phyloP scores from a whole-genome alignment of 2,113 vertebrate genomes.

The Sphyrna mokarran region DNA sequence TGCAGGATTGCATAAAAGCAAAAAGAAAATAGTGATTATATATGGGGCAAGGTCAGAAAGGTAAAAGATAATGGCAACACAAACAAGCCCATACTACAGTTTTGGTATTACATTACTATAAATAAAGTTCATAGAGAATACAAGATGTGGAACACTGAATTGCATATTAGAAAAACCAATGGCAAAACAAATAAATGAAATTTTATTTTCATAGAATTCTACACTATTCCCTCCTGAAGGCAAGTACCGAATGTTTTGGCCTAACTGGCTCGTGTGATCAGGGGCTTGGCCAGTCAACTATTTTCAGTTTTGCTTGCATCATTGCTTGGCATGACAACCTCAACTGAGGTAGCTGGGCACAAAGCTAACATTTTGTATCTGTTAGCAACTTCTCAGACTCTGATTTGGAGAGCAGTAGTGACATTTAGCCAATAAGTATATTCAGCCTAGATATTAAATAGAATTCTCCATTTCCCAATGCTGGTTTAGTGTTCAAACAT shows the following conservation, averaged over 20 bases:
- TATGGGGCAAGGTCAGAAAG: not conserved
- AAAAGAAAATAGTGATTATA: not conserved
- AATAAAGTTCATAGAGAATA: not conserved
- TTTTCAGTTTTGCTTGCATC: not conserved
- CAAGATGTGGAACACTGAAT: not conserved
- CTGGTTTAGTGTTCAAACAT: not conserved
- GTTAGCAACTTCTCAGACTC: not conserved
- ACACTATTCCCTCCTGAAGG: not conserved
- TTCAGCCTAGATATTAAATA: not conserved
- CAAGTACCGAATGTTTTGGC: not conserved
- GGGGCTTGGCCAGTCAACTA: not conserved
- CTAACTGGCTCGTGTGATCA: not conserved
- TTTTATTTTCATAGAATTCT: not conserved
- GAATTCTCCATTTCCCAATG: not conserved
- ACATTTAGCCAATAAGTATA: not conserved
- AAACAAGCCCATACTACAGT: not conserved
- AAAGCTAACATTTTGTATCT: not conserved
- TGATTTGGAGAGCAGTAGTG: not conserved
- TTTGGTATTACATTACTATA: not conserved
- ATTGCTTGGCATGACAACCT: not conserved
- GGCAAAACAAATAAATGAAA: not conserved
- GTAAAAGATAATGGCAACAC: constrained; percentile 23
- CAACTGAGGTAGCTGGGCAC: not conserved
- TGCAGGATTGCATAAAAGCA: constrained; percentile 2
- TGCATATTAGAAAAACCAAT: not conserved